A percentile compares a stretch with the other conserved stretches of the same genome.
Conservation (phyloP, 2,113 vertebrate genomes). For the Eretmodus cyanostictus region DNA sequence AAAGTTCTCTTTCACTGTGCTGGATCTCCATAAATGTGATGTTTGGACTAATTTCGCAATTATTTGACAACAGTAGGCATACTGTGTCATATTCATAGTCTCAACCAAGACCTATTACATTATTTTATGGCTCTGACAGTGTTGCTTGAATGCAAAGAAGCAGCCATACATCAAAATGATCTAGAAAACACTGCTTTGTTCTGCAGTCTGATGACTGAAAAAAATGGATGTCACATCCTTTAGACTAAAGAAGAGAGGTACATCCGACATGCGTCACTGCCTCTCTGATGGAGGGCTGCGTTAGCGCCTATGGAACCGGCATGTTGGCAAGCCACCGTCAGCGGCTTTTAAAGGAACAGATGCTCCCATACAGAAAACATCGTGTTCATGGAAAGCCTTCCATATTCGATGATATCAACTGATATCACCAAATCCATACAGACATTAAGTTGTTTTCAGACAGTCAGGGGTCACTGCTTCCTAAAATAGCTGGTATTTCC, state of each 20-base stretch:
- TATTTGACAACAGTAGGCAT: not conserved
- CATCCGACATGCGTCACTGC: fast-evolving
- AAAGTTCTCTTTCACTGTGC: not conserved
- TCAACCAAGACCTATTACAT: not conserved
- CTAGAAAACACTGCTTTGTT: not conserved
- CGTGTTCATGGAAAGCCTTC: fast-evolving
- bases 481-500: not conserved
- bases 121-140: not conserved
- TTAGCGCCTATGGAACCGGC: not conserved
- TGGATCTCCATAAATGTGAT: not conserved
- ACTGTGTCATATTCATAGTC: not conserved
- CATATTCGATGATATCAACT: not conserved
- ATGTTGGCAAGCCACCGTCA: not conserved
- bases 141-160: not conserved
- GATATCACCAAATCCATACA: not conserved
- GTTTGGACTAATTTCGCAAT: not conserved
- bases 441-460: not conserved
- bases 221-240: not conserved
- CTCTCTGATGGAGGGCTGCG: fast-evolving
- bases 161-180: not conserved
- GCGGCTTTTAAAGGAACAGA: not conserved
- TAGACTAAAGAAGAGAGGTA: not conserved
- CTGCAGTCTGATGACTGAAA: not conserved
- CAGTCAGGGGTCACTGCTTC: not conserved
- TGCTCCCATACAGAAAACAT: fast-evolving